These are phyloP conservation scores for Phortica magna DNA, from an alignment of 2,888 invertebrate genomes.

Conservation along the genomic window DNA sequence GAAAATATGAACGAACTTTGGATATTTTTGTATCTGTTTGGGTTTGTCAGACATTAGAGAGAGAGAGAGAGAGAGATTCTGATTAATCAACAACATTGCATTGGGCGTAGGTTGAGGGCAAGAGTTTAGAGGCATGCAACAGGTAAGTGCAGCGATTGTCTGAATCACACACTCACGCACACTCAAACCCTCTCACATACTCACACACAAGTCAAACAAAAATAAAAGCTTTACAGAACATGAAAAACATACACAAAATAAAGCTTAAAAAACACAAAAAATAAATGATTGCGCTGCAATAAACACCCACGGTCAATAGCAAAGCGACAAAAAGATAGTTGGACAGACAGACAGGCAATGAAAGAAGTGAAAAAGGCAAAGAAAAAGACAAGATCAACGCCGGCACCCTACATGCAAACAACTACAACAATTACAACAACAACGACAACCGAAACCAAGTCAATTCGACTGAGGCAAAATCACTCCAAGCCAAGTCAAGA, in stretches of 20 bases:
- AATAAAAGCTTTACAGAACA: conserved; percentile 16
- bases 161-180: neutral
- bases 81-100: no score
- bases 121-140: neutral
- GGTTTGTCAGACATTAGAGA: no score
- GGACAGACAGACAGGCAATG: neutral
- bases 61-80: no score
- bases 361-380: neutral
- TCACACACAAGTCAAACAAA: neutral
- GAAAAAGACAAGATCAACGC: neutral
- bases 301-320: conserved; percentile 32
- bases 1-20: no score
- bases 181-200: no score
- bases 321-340: neutral
- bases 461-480: neutral
- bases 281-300: conserved; percentile 27
- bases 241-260: neutral
- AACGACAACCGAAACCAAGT: neutral
- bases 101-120: no score
- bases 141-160: neutral
- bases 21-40: no score
- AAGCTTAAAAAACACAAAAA: conserved; percentile 1
- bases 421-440: neutral
- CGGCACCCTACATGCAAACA: conserved; percentile 9
- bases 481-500: neutral